Evolutionary conservation across 2,113 vertebrate genomes (phyloP).

Genomic region (Chlorodrepanis virens): DNA sequence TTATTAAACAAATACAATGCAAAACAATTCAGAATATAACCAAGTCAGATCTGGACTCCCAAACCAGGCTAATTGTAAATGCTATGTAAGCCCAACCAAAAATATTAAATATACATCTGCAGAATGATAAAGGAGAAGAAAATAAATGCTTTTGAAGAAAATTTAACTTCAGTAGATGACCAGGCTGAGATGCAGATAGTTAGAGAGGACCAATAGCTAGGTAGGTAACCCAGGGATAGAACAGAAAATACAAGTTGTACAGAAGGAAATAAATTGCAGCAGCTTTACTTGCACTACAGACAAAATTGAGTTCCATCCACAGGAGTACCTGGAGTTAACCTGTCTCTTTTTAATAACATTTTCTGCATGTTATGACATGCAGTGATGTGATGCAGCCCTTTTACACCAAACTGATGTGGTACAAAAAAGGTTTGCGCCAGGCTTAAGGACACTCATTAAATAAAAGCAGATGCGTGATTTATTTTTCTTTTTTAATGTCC

Average conservation of each 20-base stretch:
- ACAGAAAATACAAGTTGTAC: background rate
- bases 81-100: background rate
- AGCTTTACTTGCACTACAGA: background rate
- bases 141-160: background rate
- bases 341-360: background rate
- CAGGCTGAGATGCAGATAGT: background rate
- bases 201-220: background rate
- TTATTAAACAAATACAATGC: background rate
- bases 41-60: background rate
- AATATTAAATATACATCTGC: background rate
- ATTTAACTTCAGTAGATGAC: background rate
- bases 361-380: background rate
- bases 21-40: background rate
- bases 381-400: background rate
- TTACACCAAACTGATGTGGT: background rate
- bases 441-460: background rate
- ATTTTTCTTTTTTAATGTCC: background rate
- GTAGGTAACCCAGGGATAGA: background rate
- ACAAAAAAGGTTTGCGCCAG: background rate
- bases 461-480: background rate
- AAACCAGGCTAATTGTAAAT: background rate
- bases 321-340: background rate
- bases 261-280: background rate
- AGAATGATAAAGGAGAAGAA: background rate
- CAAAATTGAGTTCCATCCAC: background rate